A percentile compares a stretch with the other conserved stretches of the same genome.
phyloP scores from a whole-genome alignment of 2,113 vertebrate genomes.

The Guaruba guarouba region DNA sequence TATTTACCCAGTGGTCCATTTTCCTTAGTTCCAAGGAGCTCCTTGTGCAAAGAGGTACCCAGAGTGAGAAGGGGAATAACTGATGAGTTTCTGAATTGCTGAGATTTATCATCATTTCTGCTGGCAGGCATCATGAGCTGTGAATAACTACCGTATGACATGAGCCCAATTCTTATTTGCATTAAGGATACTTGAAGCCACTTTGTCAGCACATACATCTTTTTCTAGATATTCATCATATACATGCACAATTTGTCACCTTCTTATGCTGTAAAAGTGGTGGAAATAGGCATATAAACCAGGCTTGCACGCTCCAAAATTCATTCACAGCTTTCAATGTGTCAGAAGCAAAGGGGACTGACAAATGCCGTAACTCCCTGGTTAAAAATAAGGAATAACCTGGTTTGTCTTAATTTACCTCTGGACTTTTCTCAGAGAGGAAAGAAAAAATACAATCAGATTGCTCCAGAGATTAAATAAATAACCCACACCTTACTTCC shows the following conservation, averaged over 20 bases:
- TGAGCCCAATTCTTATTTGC: not conserved
- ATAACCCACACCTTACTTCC: not conserved
- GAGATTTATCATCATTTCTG: not conserved
- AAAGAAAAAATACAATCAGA: not conserved
- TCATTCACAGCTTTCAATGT: not conserved
- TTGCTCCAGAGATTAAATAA: not conserved
- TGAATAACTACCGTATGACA: not conserved
- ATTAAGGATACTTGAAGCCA: not conserved
- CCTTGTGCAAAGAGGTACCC: not conserved
- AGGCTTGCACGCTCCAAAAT: not conserved
- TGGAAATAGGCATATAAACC: not conserved
- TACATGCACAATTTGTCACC: not conserved
- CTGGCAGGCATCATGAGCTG: not conserved
- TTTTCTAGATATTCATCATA: not conserved
- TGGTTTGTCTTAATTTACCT: not conserved
- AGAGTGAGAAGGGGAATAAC: not conserved
- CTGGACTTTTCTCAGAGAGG: not conserved
- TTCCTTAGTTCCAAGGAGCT: not conserved
- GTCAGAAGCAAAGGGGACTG: not conserved
- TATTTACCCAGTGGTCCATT: not conserved
- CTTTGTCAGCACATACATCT: not conserved
- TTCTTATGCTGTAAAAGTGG: not conserved
- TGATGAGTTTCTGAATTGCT: not conserved
- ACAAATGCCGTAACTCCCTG: not conserved
- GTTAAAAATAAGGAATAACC: not conserved